Conservation (phyloP, 2,113 vertebrate genomes). For the Calidris pugnax region DNA sequence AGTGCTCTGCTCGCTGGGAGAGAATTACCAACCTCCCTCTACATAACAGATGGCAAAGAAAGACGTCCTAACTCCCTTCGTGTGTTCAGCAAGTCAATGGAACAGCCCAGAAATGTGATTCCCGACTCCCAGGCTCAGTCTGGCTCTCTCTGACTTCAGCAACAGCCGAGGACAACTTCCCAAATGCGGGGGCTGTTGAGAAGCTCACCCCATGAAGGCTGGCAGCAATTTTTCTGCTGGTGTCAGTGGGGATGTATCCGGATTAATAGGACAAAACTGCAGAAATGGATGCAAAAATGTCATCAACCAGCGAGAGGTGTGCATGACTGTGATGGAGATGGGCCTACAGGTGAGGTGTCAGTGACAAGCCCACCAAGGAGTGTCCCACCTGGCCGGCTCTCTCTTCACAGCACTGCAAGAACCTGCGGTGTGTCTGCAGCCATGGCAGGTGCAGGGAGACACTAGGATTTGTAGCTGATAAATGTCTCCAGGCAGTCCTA, state of each 20-base stretch:
- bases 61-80: neutral
- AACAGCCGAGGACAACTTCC: neutral
- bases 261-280: neutral
- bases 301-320: neutral
- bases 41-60: neutral
- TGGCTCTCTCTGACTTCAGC: neutral
- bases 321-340: neutral
- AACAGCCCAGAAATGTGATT: neutral
- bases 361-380: neutral
- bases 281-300: neutral
- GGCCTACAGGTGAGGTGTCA: neutral
- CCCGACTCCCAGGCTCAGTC: rapidly evolving
- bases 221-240: neutral
- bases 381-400: neutral
- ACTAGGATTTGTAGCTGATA: neutral
- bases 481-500: neutral
- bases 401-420: neutral
- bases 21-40: neutral
- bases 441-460: rapidly evolving
- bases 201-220: neutral
- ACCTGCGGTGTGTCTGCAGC: neutral
- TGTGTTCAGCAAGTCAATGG: neutral
- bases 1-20: neutral
- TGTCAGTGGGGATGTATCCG: neutral
- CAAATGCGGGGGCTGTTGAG: rapidly evolving